Conservation (phyloP, 2,888 invertebrate genomes). For the Acronicta leporina region DNA sequence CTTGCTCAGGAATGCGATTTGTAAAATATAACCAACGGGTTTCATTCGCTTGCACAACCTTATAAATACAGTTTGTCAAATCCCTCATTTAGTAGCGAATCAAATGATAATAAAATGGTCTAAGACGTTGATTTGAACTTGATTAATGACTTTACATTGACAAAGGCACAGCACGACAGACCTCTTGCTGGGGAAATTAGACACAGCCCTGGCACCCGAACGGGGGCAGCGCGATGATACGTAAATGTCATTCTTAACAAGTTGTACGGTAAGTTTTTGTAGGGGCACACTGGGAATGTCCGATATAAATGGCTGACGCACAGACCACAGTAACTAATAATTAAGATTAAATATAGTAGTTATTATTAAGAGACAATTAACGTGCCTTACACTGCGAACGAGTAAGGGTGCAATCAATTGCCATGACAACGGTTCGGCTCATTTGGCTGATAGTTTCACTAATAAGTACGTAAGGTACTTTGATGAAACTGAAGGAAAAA, state of each 20-base stretch:
- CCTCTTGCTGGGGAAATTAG: conserved; percentile 81
- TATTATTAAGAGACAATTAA: too few relatives aligned
- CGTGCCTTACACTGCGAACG: too few relatives aligned
- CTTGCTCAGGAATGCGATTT: conserved; percentile 37
- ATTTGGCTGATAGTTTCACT: too few relatives aligned
- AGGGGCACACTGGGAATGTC: conserved; percentile 19
- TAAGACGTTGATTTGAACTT: conserved; percentile 75
- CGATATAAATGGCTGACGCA: conserved; percentile 20
- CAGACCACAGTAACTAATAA: conserved; percentile 16
- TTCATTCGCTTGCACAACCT: conserved; percentile 33
- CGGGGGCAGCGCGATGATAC: conserved; percentile 62
- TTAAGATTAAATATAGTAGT: conserved; percentile 7
- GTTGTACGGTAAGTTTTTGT: conserved; percentile 52
- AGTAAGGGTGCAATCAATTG: too few relatives aligned
- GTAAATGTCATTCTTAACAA: conserved; percentile 65
- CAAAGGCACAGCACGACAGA: conserved; percentile 80
- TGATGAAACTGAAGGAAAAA: too few relatives aligned
- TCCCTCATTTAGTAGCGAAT: conserved; percentile 62
- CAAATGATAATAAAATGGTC: conserved; percentile 72
- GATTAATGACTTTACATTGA: conserved; percentile 82
- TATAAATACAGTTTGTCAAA: conserved; percentile 34
- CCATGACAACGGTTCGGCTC: too few relatives aligned
- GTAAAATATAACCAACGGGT: conserved; percentile 39
- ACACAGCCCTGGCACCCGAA: conserved; percentile 64
- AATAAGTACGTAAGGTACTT: too few relatives aligned